Percentiles rank a stretch among this genome's conserved stretches.
Evolutionary conservation across 2,797 vertebrate species (phyloP).

Genomic region (Neosalanx taihuensis): DNA sequence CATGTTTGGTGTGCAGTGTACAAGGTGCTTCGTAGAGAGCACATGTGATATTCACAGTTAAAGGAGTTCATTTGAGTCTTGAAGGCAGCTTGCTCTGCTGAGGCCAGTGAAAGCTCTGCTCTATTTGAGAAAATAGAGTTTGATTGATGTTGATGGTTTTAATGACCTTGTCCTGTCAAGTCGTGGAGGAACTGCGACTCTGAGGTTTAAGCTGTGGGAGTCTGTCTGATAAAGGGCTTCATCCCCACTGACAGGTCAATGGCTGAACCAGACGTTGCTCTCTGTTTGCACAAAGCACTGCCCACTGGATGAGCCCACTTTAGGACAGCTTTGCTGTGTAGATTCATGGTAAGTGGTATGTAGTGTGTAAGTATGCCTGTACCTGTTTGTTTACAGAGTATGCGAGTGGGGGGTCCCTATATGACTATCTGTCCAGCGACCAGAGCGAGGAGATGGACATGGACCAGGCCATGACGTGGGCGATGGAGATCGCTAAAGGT

Average conservation of each 20-base stretch:
- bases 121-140: constrained; percentile 22
- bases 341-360: too few species aligned
- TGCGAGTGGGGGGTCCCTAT: constrained; percentile 89
- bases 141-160: constrained; percentile 25
- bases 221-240: constrained; percentile 37
- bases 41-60: not conserved
- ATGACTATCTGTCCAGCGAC: constrained; percentile 93
- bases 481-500: constrained; percentile 97
- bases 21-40: too few species aligned
- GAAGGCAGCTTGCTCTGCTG: not conserved
- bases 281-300: not conserved
- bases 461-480: constrained; percentile 96
- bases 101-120: not conserved
- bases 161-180: constrained; percentile 16
- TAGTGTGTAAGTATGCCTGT: not conserved
- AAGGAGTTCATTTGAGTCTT: not conserved
- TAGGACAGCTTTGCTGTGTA: too few species aligned
- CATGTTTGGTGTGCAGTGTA: too few species aligned
- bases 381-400: constrained; percentile 77
- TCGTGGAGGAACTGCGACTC: constrained; percentile 1
- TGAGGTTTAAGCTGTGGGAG: not conserved
- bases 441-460: constrained; percentile 95
- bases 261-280: constrained; percentile 29
- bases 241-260: constrained; percentile 27
- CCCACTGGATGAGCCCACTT: too few species aligned